Base-by-base conservation (phyloP, 2,888 invertebrate genomes). In the Chalcosyrphus nemorum region DNA sequence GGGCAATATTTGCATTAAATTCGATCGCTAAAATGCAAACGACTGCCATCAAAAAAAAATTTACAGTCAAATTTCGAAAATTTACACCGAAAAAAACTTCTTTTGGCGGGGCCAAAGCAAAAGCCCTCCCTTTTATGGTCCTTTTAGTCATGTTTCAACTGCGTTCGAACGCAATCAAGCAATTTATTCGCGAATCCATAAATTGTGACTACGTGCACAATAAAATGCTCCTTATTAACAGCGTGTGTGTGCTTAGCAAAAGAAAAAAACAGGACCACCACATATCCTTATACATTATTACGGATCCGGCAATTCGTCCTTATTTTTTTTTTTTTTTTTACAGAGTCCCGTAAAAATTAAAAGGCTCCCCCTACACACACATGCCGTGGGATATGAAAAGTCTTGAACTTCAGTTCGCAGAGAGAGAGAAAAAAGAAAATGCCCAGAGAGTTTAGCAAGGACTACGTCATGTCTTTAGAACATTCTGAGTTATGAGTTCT, bases 111-210 rank as follows among this genome's bases (percentile, higher is more conserved):
- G 2, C 1, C 4, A 15, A 19, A 45, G 19, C 7, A 45, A 45
- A 9, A 2, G n/a, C n/a, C n/a, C n/a, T n/a, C n/a, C 45, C 19
- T 45, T 45, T 45, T 45, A 45, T 45, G 9, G 19, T 19, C 6
- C 45, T 45, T 19, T 45, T 11, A 45, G 45, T 41, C 29, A 43
- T 9, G 21, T 45, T 45, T 56, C 45, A 19, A 54, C 19, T 43
- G 32, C 54, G 41, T 54, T 72, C 63, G 72, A 54, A 63, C 24
- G 57, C 75, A 41, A 72, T 75, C 56, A 47, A 57, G 27, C 41
- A 75, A 66, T 75, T 66, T 75, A 57, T 66, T 57, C 13, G 11
- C 11, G 11, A 75, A 75, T 75, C 54, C 75, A 75, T 57, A 66
- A 75, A 66, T 66, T 66, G 38, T 50, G 29, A 35, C 65, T 75